A percentile compares a stretch with the other conserved stretches of the same genome.
These are phyloP conservation scores for Polydrusus cervinus DNA, from an alignment of 2,888 invertebrate species.

Conservation along the genomic window DNA sequence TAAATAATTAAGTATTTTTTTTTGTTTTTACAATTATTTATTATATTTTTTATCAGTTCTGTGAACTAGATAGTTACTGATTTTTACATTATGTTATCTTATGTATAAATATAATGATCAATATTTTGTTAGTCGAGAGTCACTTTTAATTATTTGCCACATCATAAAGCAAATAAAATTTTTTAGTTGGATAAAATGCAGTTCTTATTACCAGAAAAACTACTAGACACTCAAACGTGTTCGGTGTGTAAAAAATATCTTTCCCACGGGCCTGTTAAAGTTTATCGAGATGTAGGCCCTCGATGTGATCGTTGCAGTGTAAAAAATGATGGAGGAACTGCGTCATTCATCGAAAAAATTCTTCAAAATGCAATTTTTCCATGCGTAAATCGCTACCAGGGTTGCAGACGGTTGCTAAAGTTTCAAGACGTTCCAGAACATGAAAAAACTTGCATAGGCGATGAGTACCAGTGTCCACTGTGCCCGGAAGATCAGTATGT, in stretches of 20 bases:
- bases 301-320: slow-evolving; percentile 4
- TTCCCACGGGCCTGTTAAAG: neutral
- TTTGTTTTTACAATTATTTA: too few species aligned
- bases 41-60: too few species aligned
- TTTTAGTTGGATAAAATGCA: neutral
- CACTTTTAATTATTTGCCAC: too few species aligned
- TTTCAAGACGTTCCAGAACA: slow-evolving; percentile 4
- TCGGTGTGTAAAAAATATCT: neutral
- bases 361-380: slow-evolving; percentile 1
- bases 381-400: slow-evolving; percentile 16
- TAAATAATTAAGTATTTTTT: too few species aligned
- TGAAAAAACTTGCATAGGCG: slow-evolving; percentile 1
- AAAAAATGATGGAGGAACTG: neutral
- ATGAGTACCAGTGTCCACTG: slow-evolving; percentile 5
- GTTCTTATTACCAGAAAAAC: neutral
- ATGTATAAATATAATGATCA: too few species aligned
- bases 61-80: too few species aligned
- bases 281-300: neutral
- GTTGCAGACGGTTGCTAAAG: slow-evolving; percentile 8
- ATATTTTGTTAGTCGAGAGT: too few species aligned
- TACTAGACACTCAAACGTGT: neutral
- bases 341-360: neutral
- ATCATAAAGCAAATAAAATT: too few species aligned
- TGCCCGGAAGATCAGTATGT: neutral
- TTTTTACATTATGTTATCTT: too few species aligned